Evolutionary conservation across 2,113 vertebrate genomes (phyloP), one percentile per base, ranked within the genome.

Genomic region (Thymallus thymallus): DNA sequence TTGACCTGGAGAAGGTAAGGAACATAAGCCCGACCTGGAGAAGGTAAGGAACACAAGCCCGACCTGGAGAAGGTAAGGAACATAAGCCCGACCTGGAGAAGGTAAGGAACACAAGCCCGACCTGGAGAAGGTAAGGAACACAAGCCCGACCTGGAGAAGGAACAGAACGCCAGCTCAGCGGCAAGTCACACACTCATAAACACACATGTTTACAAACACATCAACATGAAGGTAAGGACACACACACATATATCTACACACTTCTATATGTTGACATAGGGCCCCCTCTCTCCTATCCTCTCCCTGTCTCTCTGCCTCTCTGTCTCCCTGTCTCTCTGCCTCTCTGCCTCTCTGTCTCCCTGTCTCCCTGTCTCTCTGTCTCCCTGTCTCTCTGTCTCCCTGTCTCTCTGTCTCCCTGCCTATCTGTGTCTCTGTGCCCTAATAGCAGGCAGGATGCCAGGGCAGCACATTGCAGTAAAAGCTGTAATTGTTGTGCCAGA

Each of bases 101-200:
- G n/a, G n/a, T n/a, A n/a, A n/a, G n/a, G n/a, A n/a, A n/a, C 94
- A 94, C 86, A 98, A 95, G 91, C 82, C 85, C 0, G 97, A 98
- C 64, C 91, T 97, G 82, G 97, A 99, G 91, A 98, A 98, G 97
- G 98, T 96, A 91, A 94, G 64, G 22, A 26, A 79, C 20, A 41
- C 86, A 98, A 95, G 91, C 82, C 85, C 0, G 97, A 98, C 64
- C 91, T 97, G 82, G 97, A 99, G 91, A 98, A 98, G 97, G 98
- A 26, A 79, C 20, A 41, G 9, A 41, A 41, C 9, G 2, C 9
- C 7, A 41, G 18, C 64, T n/a, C 64, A 35, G n/a, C n/a, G 20
- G 16, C 56, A 30, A 29, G 32, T 18, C 51, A 75, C 23, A 20
- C 45, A 73, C 35, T 41, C 35, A 10, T 30, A 68, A 6, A 67